Evolutionary conservation across 2,797 vertebrate genomes (phyloP), one percentile per base, ranked within the genome.

Genomic region (Percopsis omiscomaycus): DNA sequence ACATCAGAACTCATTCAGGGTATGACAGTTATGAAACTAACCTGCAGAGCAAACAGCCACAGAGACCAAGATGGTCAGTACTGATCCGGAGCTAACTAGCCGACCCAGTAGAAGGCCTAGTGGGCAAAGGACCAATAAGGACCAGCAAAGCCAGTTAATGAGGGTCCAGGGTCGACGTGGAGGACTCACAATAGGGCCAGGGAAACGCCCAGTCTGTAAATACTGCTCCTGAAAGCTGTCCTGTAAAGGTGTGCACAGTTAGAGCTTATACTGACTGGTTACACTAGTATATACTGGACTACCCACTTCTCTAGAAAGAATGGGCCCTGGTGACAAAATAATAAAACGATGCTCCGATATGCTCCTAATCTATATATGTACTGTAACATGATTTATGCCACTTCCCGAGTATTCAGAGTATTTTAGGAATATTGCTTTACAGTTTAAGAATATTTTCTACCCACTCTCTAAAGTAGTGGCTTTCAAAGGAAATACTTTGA

Each of bases 71-170:
- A 98, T 82, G 1, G 92, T 95, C 57, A 94, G 61, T 0, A 92
- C 85, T 0, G 96, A 96, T 5, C 96, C 95, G 0, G 94, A 94
- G 84, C 85, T 91, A 74, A 95, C 75, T 79, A 95, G 89, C 71
- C 86, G 93, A 61, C 86, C 57, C 4, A 96, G 72, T 1, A 98
- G 82, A 64, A 92, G 90, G 80, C 92, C 89, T 22, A 98, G 90
- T 0, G 95, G 96, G 80, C 93, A 95, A n/a, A 97, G 91, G 60
- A 96, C 87, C 82, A 98, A 66, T 37, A 88, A 86, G 53, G 90
- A 85, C 97, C 98, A 98, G 88, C 95, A 93, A 10, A 98, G 65
- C 95, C 95, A 96, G 90, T 96, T 98, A 73, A 98, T 69, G 68
- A 98, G 88, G 0, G 93, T 57, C 96, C 95, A 96, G 45, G 90